Evolutionary conservation across 2,888 invertebrate genomes (phyloP).

Genomic region (Notodonta ziczac): DNA sequence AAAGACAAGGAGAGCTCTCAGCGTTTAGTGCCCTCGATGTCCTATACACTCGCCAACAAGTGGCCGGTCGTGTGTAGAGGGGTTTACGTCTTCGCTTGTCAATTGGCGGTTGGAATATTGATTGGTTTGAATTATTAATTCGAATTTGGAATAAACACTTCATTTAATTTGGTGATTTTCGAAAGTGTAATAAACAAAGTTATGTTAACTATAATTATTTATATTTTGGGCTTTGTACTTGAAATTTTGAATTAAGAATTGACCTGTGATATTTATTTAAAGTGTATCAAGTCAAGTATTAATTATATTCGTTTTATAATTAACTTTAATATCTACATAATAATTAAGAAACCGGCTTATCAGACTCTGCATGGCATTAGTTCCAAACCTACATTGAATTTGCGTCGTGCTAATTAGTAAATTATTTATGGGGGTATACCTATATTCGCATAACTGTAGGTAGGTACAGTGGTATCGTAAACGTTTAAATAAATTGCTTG

Average conservation of each 20-base stretch:
- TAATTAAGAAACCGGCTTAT: too few relatives aligned
- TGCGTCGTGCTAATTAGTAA: neutral
- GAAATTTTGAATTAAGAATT: too few relatives aligned
- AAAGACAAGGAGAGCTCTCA: slow-evolving; percentile 71
- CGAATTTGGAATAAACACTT: neutral
- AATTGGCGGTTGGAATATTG: slow-evolving; percentile 14
- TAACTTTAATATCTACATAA: too few relatives aligned
- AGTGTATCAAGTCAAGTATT: too few relatives aligned
- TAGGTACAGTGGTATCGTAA: slow-evolving; percentile 31
- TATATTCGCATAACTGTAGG: neutral
- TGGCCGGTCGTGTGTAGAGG: slow-evolving; percentile 62
- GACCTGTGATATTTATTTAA: too few relatives aligned
- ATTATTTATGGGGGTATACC: neutral
- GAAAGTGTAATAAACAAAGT: too few relatives aligned
- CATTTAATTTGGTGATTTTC: neutral
- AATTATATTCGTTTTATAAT: too few relatives aligned
- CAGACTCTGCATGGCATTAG: too few relatives aligned
- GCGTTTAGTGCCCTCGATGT: slow-evolving; percentile 66
- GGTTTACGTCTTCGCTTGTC: slow-evolving; percentile 39
- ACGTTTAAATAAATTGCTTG: slow-evolving; percentile 27
- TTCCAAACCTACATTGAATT: neutral
- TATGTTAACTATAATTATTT: too few relatives aligned
- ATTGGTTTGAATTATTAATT: neutral
- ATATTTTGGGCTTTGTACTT: too few relatives aligned
- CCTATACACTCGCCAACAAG: slow-evolving; percentile 65